Base-by-base conservation (phyloP, 2,888 invertebrate species). In the Linnaemya vulpina region DNA sequence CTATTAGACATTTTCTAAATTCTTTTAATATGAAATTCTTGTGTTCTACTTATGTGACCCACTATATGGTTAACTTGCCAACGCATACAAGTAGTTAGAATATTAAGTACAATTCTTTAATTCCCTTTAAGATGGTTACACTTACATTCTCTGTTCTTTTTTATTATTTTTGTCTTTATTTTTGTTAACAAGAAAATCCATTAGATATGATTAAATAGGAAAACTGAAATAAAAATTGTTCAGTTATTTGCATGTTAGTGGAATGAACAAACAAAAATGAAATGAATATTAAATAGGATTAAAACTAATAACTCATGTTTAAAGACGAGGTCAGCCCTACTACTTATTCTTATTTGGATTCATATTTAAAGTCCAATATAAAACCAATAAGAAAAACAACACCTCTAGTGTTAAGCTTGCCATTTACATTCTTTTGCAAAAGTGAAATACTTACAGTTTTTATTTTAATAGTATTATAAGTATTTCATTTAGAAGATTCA, bases 71-170 rank as follows among this genome's bases (percentile, higher is more conserved):
- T 74, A 7, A 53, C 68, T 62, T 62, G 38, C 81, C 73, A 80
- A 67, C 63, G 68, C 46, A n/a, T 30, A 46, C 65, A 65, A 79
- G 65, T 60, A 78, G 40, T 15, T 49, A 53, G 38, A 71, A 84
- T 76, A 84, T 84, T 84, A 84, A 85, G 85, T 62, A 78, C 85
- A 76, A 75, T 71, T 82, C 82, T 82, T 82, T 77, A 78, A 75
- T 85, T 71, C 76, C 20, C 40, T 84, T 73, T 51, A 65, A 74
- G 68, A 53, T 15, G 38, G 35, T 70, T 68, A 58, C 58, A 58
- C 35, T 71, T 46, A 40, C 51, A n/a, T 30, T 43, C 74, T 11
- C 35, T 67, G 20, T 62, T 68, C 4, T 20, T 30, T 17, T 46
- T 62, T 20, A 43, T 49, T n/a, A 20, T 55, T 38, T 43, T 65